Conservation (phyloP, 2,113 vertebrate species). For the Lepidothrix coronata region DNA sequence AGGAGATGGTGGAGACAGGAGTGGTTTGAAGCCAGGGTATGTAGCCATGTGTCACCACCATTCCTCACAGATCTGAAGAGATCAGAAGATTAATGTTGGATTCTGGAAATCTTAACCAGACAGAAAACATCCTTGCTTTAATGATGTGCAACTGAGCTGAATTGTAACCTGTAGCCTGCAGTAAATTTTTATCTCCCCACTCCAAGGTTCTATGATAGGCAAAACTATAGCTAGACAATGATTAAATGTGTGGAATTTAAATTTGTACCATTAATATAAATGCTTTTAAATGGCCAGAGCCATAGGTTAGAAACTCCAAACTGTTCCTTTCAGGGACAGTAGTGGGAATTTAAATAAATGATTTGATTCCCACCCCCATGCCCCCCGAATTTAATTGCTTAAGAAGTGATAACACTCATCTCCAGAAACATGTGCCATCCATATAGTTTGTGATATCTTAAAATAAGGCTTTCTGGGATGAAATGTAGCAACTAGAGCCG, state of each 20-base stretch:
- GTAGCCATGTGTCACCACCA: rapidly evolving
- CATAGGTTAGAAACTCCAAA: neutral
- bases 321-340: neutral
- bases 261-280: neutral
- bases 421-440: neutral
- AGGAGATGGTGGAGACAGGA: neutral
- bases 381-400: neutral
- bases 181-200: neutral
- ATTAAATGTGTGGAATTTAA: neutral
- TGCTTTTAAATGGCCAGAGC: neutral
- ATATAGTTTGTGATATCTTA: neutral
- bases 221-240: neutral
- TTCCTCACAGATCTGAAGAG: neutral
- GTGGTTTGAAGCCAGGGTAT: neutral
- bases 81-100: neutral
- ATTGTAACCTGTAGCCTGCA: neutral
- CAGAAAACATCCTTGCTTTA: neutral
- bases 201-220: neutral
- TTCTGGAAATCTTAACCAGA: neutral
- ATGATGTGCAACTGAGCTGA: neutral
- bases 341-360: neutral
- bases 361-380: neutral
- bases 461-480: neutral
- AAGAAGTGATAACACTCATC: neutral
- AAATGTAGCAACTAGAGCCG: neutral